Evolutionary conservation across 1,140 invertebrate species (phyloP).

Genomic region (Mamestra configurata): DNA sequence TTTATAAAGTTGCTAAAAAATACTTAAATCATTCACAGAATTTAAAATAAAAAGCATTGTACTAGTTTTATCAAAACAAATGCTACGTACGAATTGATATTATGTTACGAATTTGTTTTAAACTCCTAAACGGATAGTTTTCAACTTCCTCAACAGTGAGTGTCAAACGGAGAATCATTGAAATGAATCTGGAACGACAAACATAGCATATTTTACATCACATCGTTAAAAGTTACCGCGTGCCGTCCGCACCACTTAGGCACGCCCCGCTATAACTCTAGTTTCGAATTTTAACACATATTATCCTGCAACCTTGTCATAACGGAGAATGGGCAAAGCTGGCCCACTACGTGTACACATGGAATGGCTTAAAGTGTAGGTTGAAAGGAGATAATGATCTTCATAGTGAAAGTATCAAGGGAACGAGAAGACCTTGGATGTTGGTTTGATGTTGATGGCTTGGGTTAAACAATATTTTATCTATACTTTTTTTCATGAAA

Average conservation of each 20-base stretch:
- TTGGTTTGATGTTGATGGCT: no score
- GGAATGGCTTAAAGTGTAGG: neutral
- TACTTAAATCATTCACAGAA: no score
- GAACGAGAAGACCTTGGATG: no score
- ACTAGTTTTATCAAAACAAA: neutral
- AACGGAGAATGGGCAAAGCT: neutral
- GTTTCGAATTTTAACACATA: slow-evolving; percentile 39
- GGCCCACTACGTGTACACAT: neutral
- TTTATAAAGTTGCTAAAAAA: no score
- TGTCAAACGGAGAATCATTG: slow-evolving; percentile 23
- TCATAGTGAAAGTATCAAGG: neutral
- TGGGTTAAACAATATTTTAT: no score
- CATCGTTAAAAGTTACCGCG: slow-evolving; percentile 47
- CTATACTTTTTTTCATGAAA: no score
- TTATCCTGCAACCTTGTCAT: neutral
- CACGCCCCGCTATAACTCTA: slow-evolving; percentile 44
- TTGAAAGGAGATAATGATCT: neutral
- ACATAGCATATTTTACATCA: slow-evolving; percentile 29
- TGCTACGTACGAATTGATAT: neutral
- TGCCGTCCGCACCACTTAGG: slow-evolving; percentile 32
- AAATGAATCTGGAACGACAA: slow-evolving; percentile 32
- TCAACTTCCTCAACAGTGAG: neutral
- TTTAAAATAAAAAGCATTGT: no score
- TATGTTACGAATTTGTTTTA: neutral
- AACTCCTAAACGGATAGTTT: neutral